Evolutionary conservation across 2,113 vertebrate genomes (phyloP), one percentile per base, ranked within the genome.

Genomic region (Oplegnathus fasciatus): DNA sequence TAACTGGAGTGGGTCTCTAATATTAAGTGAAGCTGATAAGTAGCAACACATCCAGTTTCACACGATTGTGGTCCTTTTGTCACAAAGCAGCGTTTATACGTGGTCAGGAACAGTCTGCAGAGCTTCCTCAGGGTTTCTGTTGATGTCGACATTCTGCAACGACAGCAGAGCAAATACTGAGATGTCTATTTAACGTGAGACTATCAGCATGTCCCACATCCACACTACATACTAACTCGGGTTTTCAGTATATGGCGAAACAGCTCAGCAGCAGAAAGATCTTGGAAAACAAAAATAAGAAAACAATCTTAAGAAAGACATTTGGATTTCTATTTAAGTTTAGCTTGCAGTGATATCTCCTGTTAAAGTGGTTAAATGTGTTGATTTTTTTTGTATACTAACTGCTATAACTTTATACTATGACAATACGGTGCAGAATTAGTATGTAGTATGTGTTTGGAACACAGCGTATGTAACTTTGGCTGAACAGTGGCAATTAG

Each of bases 71-170:
- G 70, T 65, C 52, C 42, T 24, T 64, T 28, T 54, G 24, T 46
- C 37, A 5, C 24, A 18, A 17, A 44, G n/a, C 34, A 17, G n/a
- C 78, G 6, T 55, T 90, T 72, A 95, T 24, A 88, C 60, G 91
- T 95, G 95, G 9, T 95, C 94, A 42, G 95, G 95, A 58, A 93
- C 95, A 1, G 95, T 96, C 80, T 91, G 90, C 69, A 97, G 88
- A 2, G 97, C 97, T 11, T 98, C 97, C 0, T 95, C 93, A 0
- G 95, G 75, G 0, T 95, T 91, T 75, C 96, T 95, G 80, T 90
- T 95, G 75, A 97, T 55, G 34, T 95, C 92, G 0, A 98, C 96
- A 9, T 97, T 94, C 95, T 95, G 83, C n/a, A 89, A 77, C 30
- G 60, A 50, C 40, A 87, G 52, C 18, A 55, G 72, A 32, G 82